phyloP scores from a whole-genome alignment of 2,888 invertebrate species.

The Aethes cnicana region DNA sequence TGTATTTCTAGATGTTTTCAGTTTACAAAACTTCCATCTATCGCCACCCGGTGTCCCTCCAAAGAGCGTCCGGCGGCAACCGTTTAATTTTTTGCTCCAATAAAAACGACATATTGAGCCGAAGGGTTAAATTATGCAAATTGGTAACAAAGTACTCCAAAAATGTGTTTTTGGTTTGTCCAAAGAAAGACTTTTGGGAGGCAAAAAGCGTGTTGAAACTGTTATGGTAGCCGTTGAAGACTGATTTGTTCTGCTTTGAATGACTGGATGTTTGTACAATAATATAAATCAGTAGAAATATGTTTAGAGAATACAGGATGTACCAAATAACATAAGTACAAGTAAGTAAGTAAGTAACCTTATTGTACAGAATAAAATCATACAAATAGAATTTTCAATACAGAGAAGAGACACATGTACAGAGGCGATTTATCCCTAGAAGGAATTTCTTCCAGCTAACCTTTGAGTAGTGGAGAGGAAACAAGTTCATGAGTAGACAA shows the following conservation, averaged over 20 bases:
- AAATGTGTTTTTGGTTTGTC: constrained; percentile 15
- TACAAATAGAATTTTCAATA: too few species aligned
- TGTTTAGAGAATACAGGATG: too few species aligned
- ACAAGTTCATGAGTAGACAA: too few species aligned
- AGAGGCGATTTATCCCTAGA: too few species aligned
- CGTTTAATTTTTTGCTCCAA: constrained; percentile 68
- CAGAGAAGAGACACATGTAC: too few species aligned
- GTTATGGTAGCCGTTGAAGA: constrained; percentile 7
- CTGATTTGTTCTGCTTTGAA: constrained; percentile 11
- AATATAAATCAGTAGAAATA: neutral
- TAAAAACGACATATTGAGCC: constrained; percentile 56
- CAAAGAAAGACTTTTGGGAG: constrained; percentile 21
- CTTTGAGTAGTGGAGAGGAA: too few species aligned
- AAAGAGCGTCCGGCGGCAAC: constrained; percentile 59
- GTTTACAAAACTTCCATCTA: neutral
- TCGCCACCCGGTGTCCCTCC: constrained; percentile 7
- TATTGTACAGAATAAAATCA: too few species aligned
- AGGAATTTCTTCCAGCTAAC: too few species aligned
- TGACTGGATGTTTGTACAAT: neutral
- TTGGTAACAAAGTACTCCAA: constrained; percentile 57
- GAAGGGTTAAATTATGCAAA: constrained; percentile 80
- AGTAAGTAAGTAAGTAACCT: too few species aligned
- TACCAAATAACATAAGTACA: too few species aligned
- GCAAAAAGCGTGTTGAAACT: constrained; percentile 1
- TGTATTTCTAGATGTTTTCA: neutral